These are phyloP conservation scores for Brachionus asplanchnoidis DNA, from an alignment of 1,140 invertebrate species.

Conservation along the genomic window DNA sequence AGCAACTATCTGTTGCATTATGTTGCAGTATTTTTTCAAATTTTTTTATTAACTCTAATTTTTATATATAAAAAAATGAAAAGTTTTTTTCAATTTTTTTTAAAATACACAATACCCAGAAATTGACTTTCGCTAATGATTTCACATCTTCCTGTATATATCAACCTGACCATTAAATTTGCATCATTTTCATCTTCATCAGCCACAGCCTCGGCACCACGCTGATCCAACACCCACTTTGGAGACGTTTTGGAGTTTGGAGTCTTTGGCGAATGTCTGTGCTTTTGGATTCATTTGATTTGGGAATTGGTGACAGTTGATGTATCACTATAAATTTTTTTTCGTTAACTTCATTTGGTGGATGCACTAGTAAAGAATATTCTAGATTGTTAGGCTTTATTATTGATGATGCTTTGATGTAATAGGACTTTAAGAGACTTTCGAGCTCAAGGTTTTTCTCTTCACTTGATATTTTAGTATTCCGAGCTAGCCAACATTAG, in stretches of 20 bases:
- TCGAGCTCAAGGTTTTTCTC: not conserved
- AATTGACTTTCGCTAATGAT: too few relatives aligned
- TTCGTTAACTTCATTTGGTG: not conserved
- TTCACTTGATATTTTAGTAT: not conserved
- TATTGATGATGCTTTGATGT: not conserved
- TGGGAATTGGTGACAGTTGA: not conserved
- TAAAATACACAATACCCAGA: too few relatives aligned
- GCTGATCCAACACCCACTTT: too few relatives aligned
- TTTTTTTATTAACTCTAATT: too few relatives aligned
- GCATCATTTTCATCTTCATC: too few relatives aligned
- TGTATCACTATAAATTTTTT: not conserved
- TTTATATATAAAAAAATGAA: too few relatives aligned
- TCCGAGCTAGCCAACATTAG: not conserved
- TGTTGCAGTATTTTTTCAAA: too few relatives aligned
- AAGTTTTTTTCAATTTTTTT: too few relatives aligned
- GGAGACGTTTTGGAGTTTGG: not conserved
- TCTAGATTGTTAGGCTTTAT: not conserved
- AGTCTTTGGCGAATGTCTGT: not conserved
- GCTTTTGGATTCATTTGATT: not conserved
- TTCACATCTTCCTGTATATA: too few relatives aligned
- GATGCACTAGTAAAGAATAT: not conserved
- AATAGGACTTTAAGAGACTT: not conserved
- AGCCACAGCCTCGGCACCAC: too few relatives aligned
- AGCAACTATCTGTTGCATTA: too few relatives aligned
- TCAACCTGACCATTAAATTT: too few relatives aligned